phyloP scores from a whole-genome alignment of 2,797 vertebrate genomes.

The Bovichtus diacanthus region DNA sequence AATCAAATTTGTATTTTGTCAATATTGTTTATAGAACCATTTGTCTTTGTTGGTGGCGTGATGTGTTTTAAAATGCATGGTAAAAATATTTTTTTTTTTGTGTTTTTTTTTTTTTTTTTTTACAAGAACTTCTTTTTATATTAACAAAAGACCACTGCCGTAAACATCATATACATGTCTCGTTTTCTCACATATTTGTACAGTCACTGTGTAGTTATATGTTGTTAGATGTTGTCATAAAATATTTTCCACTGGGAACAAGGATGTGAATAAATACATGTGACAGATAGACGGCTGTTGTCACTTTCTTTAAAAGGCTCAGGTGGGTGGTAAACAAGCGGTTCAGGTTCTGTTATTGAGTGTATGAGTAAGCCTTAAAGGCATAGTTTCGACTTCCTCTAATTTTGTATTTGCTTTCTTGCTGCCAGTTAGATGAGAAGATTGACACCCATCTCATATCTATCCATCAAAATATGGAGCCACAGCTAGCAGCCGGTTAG shows the following conservation, averaged over 20 bases:
- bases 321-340: constrained; percentile 22
- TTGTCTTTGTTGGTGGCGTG: constrained; percentile 82
- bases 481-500: neutral
- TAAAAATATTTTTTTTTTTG: constrained; percentile 77
- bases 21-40: constrained; percentile 91
- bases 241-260: constrained; percentile 79
- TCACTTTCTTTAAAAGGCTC: constrained; percentile 38
- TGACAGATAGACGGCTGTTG: constrained; percentile 51
- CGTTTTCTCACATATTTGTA: constrained; percentile 75
- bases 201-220: constrained; percentile 77
- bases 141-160: constrained; percentile 80
- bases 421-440: neutral
- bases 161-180: constrained; percentile 55
- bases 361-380: constrained; percentile 6
- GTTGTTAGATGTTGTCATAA: constrained; percentile 78
- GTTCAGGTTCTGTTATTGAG: constrained; percentile 24
- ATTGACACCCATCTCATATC: neutral
- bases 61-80: constrained; percentile 90
- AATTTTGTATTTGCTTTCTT: neutral
- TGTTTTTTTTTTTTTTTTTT: constrained; percentile 28
- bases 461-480: neutral
- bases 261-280: constrained; percentile 80
- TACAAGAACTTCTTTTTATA: constrained; percentile 90
- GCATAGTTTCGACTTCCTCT: constrained; percentile 3
- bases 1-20: constrained; percentile 84